A percentile compares a stretch with the other conserved stretches of the same genome.
Conservation (phyloP, 1,140 invertebrate species). For the Drosophila pectinifera region DNA sequence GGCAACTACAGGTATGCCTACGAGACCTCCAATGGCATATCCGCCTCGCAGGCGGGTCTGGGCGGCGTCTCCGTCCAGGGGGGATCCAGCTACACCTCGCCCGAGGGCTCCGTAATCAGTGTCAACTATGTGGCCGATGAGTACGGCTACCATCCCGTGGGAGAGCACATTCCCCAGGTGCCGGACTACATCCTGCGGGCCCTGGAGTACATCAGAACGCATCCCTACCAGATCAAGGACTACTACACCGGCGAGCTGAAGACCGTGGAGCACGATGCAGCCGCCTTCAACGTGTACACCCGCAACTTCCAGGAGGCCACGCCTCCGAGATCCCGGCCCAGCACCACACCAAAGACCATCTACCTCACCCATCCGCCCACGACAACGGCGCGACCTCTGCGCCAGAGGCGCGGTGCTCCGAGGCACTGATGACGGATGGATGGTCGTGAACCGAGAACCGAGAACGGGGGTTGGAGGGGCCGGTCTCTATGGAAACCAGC, state of each 20-base stretch:
- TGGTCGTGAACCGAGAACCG: neutral
- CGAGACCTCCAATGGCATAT: slow-evolving; percentile 88
- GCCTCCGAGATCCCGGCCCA: slow-evolving; percentile 50
- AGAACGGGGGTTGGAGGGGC: slow-evolving; percentile 19
- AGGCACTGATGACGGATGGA: neutral
- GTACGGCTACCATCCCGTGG: slow-evolving; percentile 86
- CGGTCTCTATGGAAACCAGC: slow-evolving; percentile 22
- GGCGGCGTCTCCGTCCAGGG: slow-evolving; percentile 68
- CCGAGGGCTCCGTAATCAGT: slow-evolving; percentile 85
- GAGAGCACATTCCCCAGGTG: slow-evolving; percentile 85
- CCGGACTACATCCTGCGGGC: slow-evolving; percentile 79
- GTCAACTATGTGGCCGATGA: slow-evolving; percentile 88
- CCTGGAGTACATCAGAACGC: slow-evolving; percentile 86
- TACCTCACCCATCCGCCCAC: slow-evolving; percentile 68
- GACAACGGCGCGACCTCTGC: slow-evolving; percentile 13
- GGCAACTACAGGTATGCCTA: slow-evolving; percentile 86
- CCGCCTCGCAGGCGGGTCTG: slow-evolving; percentile 86
- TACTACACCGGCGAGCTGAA: slow-evolving; percentile 72
- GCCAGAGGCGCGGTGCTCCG: slow-evolving; percentile 17
- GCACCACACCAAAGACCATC: slow-evolving; percentile 60
- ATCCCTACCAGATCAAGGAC: slow-evolving; percentile 75
- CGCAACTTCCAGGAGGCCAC: slow-evolving; percentile 54
- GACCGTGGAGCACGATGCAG: slow-evolving; percentile 68
- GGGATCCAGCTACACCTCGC: slow-evolving; percentile 65
- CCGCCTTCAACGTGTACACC: slow-evolving; percentile 71